Evolutionary conservation across 2,797 vertebrate species (phyloP).

Genomic region (Ceryle rudis): DNA sequence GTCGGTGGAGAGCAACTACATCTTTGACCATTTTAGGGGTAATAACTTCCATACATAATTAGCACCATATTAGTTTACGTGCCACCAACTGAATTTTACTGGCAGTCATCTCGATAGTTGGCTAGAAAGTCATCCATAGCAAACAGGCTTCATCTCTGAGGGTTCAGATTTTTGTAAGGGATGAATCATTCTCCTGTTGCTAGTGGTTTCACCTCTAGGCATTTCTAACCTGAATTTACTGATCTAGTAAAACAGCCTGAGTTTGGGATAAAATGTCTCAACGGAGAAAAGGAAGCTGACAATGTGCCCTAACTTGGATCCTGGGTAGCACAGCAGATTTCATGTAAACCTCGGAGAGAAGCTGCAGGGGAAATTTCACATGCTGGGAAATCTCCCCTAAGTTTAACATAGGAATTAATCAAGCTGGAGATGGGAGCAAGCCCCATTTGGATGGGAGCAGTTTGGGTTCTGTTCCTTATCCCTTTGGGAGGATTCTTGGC

Average conservation of each 20-base stretch:
- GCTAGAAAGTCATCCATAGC: neutral
- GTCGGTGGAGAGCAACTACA: neutral
- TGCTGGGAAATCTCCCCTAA: neutral
- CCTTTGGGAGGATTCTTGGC: neutral
- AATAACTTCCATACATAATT: neutral
- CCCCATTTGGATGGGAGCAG: neutral
- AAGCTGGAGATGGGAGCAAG: neutral
- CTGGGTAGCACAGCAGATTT: neutral
- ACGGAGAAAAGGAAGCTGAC: neutral
- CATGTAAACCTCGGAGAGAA: neutral
- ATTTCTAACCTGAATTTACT: neutral
- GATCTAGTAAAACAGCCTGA: neutral
- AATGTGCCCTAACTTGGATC: neutral
- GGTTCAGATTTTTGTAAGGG: neutral
- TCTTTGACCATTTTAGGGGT: neutral
- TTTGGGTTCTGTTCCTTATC: neutral
- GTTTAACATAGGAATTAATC: neutral
- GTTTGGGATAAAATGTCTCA: neutral
- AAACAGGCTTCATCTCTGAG: neutral
- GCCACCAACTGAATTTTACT: neutral
- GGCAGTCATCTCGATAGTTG: neutral
- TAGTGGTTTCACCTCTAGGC: neutral
- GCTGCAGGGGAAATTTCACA: neutral
- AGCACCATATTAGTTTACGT: neutral
- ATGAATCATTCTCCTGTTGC: neutral